Base-by-base conservation (phyloP, 2,113 vertebrate species). In the Thamnaconus septentrionalis region DNA sequence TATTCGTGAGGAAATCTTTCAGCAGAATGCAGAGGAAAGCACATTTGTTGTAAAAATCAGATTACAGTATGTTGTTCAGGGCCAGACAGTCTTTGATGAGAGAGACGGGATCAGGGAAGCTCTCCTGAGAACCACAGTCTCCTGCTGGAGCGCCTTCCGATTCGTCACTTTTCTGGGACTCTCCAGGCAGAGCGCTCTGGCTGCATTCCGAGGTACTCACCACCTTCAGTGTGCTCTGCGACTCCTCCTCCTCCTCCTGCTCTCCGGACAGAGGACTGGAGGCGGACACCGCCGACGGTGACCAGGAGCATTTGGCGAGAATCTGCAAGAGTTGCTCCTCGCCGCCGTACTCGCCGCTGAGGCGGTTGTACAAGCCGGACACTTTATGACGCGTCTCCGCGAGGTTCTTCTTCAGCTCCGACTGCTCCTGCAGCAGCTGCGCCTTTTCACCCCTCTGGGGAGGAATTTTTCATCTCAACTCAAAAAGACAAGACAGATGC, bases 361-460 rank as follows among this genome's bases (percentile, higher is more conserved):
- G 92, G 49, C 91, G 93, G 80, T 96, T 94, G 75, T 92, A 95
- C 7, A 98, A 91, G 7, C 92, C 92, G 0, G 93, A 94, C 44
- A 99, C 87, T 80, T 93, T 96, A 85, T 95, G 94, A 61, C 93
- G 93, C 0, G 93, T 93, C 71, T 97, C 94, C 10, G 92, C 93
- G 81, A 98, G 90, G 9, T 92, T 94, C 18, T 91, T 91, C 83
- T 95, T 81, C 67, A 99, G 94, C 79, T 94, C 91, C 9, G 91
- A 92, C 66, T 86, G 91, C 74, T 99, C 96, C 75, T 93, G 93
- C 80, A 96, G 67, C 71, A 99, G 87, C 57, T 87, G 94, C 56
- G 95, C 92, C 82, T 95, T 98, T 79, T 98, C 94, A 18, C 66
- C 90, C 90, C 91, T 94, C 97, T 98, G 90, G 45, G 61, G 69